Conservation (phyloP, 2,797 vertebrate genomes). For the Thamnophis elegans region DNA sequence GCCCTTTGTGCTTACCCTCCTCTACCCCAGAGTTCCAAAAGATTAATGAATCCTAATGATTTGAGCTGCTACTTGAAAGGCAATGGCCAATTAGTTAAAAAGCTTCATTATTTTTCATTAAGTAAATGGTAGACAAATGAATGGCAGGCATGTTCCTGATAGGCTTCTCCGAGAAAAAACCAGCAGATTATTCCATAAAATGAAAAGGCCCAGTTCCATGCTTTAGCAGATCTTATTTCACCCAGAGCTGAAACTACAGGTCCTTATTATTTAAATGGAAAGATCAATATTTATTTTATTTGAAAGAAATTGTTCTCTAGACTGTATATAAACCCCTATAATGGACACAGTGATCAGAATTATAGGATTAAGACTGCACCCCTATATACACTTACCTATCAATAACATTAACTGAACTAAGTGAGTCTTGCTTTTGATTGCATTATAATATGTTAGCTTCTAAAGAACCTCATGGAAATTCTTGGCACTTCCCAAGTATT, state of each 20-base stretch:
- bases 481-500: slow-evolving; percentile 24
- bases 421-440: background rate
- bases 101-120: background rate
- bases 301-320: background rate
- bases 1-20: background rate
- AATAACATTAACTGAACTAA: background rate
- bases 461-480: slow-evolving; percentile 13
- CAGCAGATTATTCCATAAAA: background rate
- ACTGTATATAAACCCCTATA: background rate
- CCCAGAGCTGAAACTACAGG: background rate
- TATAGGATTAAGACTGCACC: background rate
- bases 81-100: background rate
- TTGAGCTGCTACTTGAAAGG: background rate
- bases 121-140: background rate
- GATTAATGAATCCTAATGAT: background rate
- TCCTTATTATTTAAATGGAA: background rate
- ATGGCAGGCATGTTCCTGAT: background rate
- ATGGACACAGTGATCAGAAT: background rate
- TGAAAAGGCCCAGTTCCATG: background rate
- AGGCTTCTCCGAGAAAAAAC: background rate
- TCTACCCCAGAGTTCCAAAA: background rate
- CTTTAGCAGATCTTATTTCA: background rate
- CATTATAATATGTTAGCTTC: background rate
- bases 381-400: background rate
- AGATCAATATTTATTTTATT: background rate